Evolutionary conservation across 1,140 invertebrate species (phyloP), one percentile per base, ranked within the genome.

Genomic region (Chionoecetes opilio): DNA sequence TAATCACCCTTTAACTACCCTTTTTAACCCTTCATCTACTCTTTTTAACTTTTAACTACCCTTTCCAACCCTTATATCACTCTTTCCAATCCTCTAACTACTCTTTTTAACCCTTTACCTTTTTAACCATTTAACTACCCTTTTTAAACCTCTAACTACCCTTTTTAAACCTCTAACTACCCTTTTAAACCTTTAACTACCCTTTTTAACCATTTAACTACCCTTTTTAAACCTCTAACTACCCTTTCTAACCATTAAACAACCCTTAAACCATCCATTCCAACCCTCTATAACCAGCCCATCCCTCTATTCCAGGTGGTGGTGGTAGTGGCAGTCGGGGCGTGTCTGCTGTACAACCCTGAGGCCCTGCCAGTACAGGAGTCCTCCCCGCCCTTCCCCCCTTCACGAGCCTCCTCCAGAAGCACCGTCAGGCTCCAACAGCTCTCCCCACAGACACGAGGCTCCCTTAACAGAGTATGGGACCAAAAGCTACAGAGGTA

Each of bases 381-480:
- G 21, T 8, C n/a, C 2, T 0, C 41, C 0, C 35, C 14, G 14
- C 17, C 84, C 0, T 53, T 41, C 0, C 21, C 38, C 26, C n/a
- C 63, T 32, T 11, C 21, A 26, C 31, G 35, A 26, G 41, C 5
- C 41, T 46, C 41, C 63, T 38, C 90, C 0, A 86, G 82, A 29
- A 92, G n/a, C 35, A 38, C 90, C 26, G 94, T 95, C 6, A 21
- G 46, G 26, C 85, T 95, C 26, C 38, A 95, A 3, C 94, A 84
- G 9, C 91, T 96, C 8, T 82, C 95, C 29, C 63, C 35, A 1
- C 34, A 29, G 5, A 87, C 82, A 0, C 91, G 92, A n/a, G n/a
- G 84, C 2, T 93, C 95, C 37, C 93, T 96, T 11, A 96, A 96
- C 91, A 87, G 84, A 31, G 86, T 96, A 9, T 96, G 96, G 96